Conservation (phyloP, 1,140 invertebrate genomes). For the Hesperophylax magnus region DNA sequence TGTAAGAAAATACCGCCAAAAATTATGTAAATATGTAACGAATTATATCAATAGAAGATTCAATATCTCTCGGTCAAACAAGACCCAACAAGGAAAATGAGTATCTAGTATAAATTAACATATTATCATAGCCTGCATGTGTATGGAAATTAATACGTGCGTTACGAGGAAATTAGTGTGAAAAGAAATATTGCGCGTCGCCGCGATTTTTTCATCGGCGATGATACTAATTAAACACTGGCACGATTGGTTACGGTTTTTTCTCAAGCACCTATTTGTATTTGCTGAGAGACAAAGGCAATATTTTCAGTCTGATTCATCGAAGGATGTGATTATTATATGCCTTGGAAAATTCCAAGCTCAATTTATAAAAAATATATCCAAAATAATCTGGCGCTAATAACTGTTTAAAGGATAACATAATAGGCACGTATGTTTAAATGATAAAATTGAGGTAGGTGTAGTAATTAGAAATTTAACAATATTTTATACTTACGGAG, state of each 20-base stretch:
- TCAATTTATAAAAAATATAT: no score
- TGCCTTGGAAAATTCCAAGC: no score
- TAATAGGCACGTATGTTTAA: no score
- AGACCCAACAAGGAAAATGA: constrained; percentile 10
- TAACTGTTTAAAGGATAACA: no score
- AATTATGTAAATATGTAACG: constrained; percentile 53
- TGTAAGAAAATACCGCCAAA: constrained; percentile 38
- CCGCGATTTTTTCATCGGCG: constrained; percentile 13
- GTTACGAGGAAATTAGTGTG: constrained; percentile 34
- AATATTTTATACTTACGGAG: no score
- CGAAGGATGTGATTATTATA: no score
- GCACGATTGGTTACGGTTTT: constrained; percentile 26
- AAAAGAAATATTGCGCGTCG: constrained; percentile 11
- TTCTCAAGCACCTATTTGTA: neutral
- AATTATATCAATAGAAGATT: constrained; percentile 53
- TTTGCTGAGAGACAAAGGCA: constrained; percentile 9
- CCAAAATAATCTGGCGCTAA: no score
- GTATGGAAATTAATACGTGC: constrained; percentile 31
- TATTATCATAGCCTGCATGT: neutral
- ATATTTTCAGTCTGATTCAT: neutral
- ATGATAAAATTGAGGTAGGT: no score
- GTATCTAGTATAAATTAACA: constrained; percentile 19
- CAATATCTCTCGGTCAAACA: constrained; percentile 49
- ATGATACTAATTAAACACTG: constrained; percentile 11
- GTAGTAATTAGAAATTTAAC: no score